phyloP scores from a whole-genome alignment of 1,140 invertebrate genomes.

The Catajapyx aquilonaris region DNA sequence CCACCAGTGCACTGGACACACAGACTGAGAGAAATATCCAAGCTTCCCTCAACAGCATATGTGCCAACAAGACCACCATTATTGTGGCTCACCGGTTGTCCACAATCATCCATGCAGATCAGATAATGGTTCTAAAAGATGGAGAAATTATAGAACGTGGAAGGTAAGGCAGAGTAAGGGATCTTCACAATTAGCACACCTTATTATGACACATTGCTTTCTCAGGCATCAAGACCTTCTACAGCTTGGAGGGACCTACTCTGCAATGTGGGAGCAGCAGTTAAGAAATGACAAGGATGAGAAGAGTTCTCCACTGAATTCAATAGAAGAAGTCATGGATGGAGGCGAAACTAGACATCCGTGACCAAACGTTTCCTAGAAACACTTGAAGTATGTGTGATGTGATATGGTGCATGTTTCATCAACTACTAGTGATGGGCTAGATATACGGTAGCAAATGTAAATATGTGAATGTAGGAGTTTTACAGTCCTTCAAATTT shows the following conservation, averaged over 20 bases:
- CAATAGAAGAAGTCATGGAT: no score
- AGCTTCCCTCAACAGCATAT: slow-evolving; percentile 47
- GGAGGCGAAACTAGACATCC: no score
- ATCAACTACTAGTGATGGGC: no score
- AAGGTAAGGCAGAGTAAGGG: slow-evolving; percentile 28
- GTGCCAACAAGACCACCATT: slow-evolving; percentile 69
- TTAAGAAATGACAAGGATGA: slow-evolving; percentile 33
- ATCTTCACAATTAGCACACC: slow-evolving; percentile 1
- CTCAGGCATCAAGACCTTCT: slow-evolving; percentile 58
- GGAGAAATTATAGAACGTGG: slow-evolving; percentile 82
- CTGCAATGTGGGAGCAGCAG: slow-evolving; percentile 78
- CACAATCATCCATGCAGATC: slow-evolving; percentile 80
- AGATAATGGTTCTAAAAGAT: slow-evolving; percentile 74
- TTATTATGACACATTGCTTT: slow-evolving; percentile 8
- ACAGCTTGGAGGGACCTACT: slow-evolving; percentile 41
- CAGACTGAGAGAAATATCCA: slow-evolving; percentile 68
- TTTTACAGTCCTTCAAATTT: no score
- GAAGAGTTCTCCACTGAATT: no score
- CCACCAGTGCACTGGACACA: slow-evolving; percentile 65
- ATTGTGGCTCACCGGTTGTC: slow-evolving; percentile 84
- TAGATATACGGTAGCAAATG: no score
- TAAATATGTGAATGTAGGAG: no score
- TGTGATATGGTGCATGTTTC: no score
- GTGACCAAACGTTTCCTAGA: no score
- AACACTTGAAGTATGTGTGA: no score